Base-by-base conservation (phyloP, 2,888 invertebrate genomes). In the Drosophila conformis region DNA sequence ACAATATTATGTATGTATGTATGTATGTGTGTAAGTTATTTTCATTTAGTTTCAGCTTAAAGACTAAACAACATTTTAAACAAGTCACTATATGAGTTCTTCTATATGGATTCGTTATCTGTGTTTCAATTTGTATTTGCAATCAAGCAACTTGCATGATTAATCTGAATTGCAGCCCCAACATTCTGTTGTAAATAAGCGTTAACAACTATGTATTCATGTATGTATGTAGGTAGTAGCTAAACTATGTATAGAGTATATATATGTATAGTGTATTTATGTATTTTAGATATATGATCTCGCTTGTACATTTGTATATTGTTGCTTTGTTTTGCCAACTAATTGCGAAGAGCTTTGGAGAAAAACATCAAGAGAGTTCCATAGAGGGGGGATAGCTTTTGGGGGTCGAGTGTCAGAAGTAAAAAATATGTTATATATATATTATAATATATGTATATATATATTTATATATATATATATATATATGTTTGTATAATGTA, bases 11-110 rank as follows among this genome's bases (percentile, higher is more conserved):
- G 51, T 76, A 70, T 74, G 60, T 73, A 62, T 60, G 53, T 74
- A 70, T 74, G 60, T 73, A 56, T 60, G 58, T 59, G 57, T 74
- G 53, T 65, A 69, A 65, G 42, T 5, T 25, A 46, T 15, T 72
- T 68, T 73, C 58, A 36, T 72, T 71, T 61, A 70, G 70, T 76
- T 76, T 71, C 69, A 76, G 84, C 89, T 87, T 87, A 89, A 81
- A 75, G 73, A 87, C 84, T 89, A 89, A 82, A 87, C 89, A 87
- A 87, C 89, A 87, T 80, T 87, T 82, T 38, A 73, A 87, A 87
- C 76, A 82, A 84, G 78, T 87, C 79, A 80, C 89, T 88, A 86
- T 64, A 81, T 74, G 81, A 74, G 69, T 78, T 68, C 18, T 27
- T 49, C 56, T 65, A 59, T 69, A 52, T 60, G 57, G 49, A 65